Base-by-base conservation (phyloP, 2,888 invertebrate species). In the Leuctra nigra region DNA sequence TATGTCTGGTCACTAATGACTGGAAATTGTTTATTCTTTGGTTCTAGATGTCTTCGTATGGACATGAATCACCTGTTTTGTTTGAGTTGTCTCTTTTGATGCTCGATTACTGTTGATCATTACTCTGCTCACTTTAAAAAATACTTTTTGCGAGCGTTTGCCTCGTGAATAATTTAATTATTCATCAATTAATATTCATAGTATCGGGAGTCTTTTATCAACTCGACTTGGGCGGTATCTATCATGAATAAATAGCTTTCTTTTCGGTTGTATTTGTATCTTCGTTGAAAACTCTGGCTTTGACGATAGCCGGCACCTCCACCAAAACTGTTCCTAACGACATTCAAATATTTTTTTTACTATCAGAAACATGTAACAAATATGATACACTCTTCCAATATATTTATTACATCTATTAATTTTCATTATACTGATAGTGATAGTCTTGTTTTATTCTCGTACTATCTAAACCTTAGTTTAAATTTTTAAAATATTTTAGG, bases 181-280 rank as follows among this genome's bases (percentile, higher is more conserved):
- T 44, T 44, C 44, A 44, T 22, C 2, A 44, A 16, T 44, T 22
- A 44, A 23, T 44, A 44, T 44, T 44, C 44, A 20, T 44, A n/a
- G 44, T 29, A 29, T 11, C 11, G 29, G 29, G 29, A 29, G 29
- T 29, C 44, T 20, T 44, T 44, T 23, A 6, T n/a, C 39, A 44
- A 44, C 44, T 14, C n/a, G 23, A 23, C n/a, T 16, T 23, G 20
- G 44, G 44, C 44, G 44, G 20, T 44, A n/a, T n/a, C 23, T 16
- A 22, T 23, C 23, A 20, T 44, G 44, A 44, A 44, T 23, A 44
- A 44, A 20, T 44, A 9, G 44, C 23, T 44, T 44, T 44, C 44
- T 44, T 23, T 23, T 44, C 22, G 44, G n/a, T 44, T 44, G 44
- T 44, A 22, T 44, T 18, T 41, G n/a, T n/a, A n/a, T n/a, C n/a